Conservation (phyloP, 2,888 invertebrate genomes). For the Drosophila acutilabella region DNA sequence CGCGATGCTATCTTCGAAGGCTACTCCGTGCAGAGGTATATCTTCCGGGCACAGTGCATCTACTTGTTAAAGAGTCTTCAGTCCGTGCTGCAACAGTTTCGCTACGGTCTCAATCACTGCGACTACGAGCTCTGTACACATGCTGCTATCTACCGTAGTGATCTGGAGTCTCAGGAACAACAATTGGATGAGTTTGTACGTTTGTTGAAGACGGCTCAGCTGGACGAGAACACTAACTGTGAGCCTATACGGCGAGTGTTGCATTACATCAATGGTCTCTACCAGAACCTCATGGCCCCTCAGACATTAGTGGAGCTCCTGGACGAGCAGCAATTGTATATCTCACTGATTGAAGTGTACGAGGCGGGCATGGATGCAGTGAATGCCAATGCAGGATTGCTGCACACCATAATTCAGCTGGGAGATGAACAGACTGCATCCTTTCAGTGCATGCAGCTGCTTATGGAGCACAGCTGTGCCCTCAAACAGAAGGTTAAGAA, state of each 20-base stretch:
- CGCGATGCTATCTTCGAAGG: constrained; percentile 90
- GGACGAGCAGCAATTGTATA: constrained; percentile 89
- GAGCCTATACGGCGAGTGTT: constrained; percentile 94
- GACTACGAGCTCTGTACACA: constrained; percentile 92
- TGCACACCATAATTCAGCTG: constrained; percentile 87
- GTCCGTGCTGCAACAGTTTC: constrained; percentile 89
- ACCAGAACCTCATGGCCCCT: constrained; percentile 91
- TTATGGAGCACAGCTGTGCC: constrained; percentile 90
- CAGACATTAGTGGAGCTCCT: constrained; percentile 87
- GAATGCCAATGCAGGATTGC: constrained; percentile 88
- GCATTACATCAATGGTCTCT: constrained; percentile 92
- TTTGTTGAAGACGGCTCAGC: constrained; percentile 93
- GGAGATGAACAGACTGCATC: constrained; percentile 88
- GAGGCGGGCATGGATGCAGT: constrained; percentile 90
- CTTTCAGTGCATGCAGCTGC: constrained; percentile 90
- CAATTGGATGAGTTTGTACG: constrained; percentile 95
- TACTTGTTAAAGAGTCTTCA: constrained; percentile 91
- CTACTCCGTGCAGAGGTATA: constrained; percentile 95
- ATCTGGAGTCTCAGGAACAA: constrained; percentile 95
- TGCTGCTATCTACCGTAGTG: constrained; percentile 93
- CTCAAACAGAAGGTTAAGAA: constrained; percentile 93
- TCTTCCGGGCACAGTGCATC: constrained; percentile 91
- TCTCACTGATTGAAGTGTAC: constrained; percentile 86
- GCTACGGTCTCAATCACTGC: constrained; percentile 91
- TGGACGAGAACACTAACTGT: constrained; percentile 96